These are phyloP conservation scores for Lamellibrachia columna DNA, from an alignment of 2,888 invertebrate genomes.

Conservation along the genomic window DNA sequence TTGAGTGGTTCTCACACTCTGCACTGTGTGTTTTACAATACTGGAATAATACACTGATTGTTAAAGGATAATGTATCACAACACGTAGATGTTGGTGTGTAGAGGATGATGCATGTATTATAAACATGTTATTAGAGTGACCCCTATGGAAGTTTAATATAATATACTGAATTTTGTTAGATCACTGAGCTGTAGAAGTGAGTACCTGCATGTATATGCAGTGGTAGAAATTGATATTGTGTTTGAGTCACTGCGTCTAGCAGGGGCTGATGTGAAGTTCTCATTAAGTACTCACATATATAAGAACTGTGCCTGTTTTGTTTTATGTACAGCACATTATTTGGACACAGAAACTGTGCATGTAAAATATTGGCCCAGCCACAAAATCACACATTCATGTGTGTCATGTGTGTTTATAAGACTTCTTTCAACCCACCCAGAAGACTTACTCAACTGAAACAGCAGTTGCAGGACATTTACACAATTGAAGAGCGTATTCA, in stretches of 20 bases:
- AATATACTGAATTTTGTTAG: neutral
- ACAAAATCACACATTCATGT: neutral
- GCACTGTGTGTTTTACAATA: too few species aligned
- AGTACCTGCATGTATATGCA: neutral
- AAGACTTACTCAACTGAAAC: neutral
- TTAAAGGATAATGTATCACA: too few species aligned
- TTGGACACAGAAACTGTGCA: neutral
- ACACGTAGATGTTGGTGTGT: too few species aligned
- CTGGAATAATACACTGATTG: too few species aligned
- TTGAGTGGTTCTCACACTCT: too few species aligned
- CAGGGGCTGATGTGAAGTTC: neutral
- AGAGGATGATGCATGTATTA: too few species aligned
- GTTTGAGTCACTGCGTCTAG: neutral
- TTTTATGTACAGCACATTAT: neutral
- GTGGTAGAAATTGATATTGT: neutral
- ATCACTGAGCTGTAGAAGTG: neutral
- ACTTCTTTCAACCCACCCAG: neutral
- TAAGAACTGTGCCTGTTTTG: neutral
- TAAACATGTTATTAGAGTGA: too few species aligned
- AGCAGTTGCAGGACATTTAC: neutral
- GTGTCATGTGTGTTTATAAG: neutral
- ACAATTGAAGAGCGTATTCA: neutral
- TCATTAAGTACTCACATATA: neutral
- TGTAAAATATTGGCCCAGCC: neutral
- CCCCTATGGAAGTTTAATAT: neutral